Base-by-base conservation (phyloP, 2,888 invertebrate species). In the Drosophila putrida region DNA sequence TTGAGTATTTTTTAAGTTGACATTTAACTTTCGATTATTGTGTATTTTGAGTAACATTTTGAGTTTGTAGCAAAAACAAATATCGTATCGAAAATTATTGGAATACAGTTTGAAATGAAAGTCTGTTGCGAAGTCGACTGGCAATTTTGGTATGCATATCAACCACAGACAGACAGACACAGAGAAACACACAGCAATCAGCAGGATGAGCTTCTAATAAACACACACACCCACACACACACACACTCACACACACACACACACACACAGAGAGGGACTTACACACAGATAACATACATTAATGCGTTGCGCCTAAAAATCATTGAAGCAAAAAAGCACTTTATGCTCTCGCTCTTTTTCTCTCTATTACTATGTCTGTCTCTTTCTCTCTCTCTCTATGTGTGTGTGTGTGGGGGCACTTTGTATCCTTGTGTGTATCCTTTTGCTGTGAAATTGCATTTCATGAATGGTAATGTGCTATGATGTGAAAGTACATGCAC, bases 311-410 rank as follows among this genome's bases (percentile, higher is more conserved):
- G 82, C 82, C 82, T 65, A 74, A 72, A 82, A 82, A 73, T 75
- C 82, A 84, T 81, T 87, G 85, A 76, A 78, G 84, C 88, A 75
- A 82, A 81, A 83, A 72, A 80, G 81, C 84, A 83, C 82, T 86
- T 86, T 83, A 71, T 81, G 68, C 54, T 59, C 62, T 57, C 46
- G 53, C 53, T 38, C 46, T 66, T 38, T 11, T 53, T 11, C 28
- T 8, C 10, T 31, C 55, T 43, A 33, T 6, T 20, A 4, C 31
- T n/a, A 20, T 5, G 8, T 31, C n/a, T 38, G 11, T 47, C 6
- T 39, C 39, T 13, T 10, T 41, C 27, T 13, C 36, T 27, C 46
- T 27, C 15, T 41, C 20, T 27, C 43, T 35, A 8, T 31, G 9
- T 38, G 6, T n/a, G 27, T 61, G 55, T 15, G 25, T 54, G 41